phyloP scores from a whole-genome alignment of 2,888 invertebrate species.

The Xanthia togata region DNA sequence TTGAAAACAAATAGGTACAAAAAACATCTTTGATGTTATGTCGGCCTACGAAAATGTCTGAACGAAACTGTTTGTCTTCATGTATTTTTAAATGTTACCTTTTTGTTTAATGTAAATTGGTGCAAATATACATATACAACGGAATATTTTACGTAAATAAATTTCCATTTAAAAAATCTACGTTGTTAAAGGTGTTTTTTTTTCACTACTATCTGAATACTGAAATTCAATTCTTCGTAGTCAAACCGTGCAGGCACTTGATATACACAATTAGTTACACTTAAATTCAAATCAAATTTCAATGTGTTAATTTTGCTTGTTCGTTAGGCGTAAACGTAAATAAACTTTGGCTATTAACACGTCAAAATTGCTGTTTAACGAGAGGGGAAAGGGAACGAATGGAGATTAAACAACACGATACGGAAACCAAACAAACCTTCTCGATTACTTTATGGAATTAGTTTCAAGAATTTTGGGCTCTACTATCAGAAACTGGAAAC shows the following conservation, averaged over 20 bases:
- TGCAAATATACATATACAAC: not conserved
- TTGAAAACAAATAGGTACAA: not conserved
- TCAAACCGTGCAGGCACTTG: constrained; percentile 34
- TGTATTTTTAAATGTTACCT: not conserved
- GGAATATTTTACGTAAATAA: not conserved
- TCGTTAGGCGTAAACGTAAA: constrained; percentile 80
- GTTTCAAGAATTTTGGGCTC: constrained; percentile 75
- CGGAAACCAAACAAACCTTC: constrained; percentile 80
- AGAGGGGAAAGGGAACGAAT: constrained; percentile 84
- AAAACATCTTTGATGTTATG: not conserved
- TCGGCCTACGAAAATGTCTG: not conserved
- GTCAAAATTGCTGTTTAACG: constrained; percentile 87
- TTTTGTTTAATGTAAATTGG: not conserved
- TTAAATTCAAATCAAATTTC: constrained; percentile 76
- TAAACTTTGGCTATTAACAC: constrained; percentile 87
- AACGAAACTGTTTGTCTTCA: not conserved
- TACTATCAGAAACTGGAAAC: constrained; percentile 70
- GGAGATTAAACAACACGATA: constrained; percentile 88
- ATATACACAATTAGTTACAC: constrained; percentile 65
- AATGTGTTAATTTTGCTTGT: constrained; percentile 80
- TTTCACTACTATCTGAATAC: not conserved
- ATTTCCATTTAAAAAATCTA: not conserved
- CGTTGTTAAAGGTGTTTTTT: not conserved
- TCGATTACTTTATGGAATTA: constrained; percentile 87
- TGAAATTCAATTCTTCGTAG: constrained; percentile 25